Evolutionary conservation across 2,113 vertebrate genomes (phyloP), one percentile per base, ranked within the genome.

Genomic region (Caretta caretta): DNA sequence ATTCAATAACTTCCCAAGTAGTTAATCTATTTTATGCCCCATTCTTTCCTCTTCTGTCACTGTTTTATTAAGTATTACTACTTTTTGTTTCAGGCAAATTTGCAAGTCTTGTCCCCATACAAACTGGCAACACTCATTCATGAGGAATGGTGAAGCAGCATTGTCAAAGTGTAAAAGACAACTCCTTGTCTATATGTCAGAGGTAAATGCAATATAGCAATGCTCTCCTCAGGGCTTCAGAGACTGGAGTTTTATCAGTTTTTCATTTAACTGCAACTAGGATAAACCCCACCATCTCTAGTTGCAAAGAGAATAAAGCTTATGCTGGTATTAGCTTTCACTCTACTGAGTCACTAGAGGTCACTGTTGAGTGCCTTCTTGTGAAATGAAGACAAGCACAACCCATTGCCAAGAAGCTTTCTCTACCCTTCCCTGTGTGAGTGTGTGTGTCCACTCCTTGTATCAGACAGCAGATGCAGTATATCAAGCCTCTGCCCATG

Each of bases 341-440:
- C n/a, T 46, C 11, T 12, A 79, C 13, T 5, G 76, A 51, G 25
- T 96, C 96, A 89, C 96, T 97, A 97, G 97, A 94, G 96, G 96
- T 22, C 96, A 96, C 97, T 97, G 84, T 97, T 87, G 95, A 82
- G 93, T 94, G 97, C 25, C 29, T 95, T 29, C 59, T 46, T 46
- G 75, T 25, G 75, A 78, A 78, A 78, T 48, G 22, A 46, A 25
- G 75, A 48, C 7, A 51, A 90, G 81, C 0, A 1, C 29, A 89
- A 90, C 35, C 49, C 75, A 5, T 72, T n/a, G 56, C 24, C 49
- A 86, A 50, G 51, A 93, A 84, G 8, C 51, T 42, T 8, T 9
- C 24, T 49, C 42, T 57, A 29, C 59, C 62, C 48, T 48, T 24
- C 75, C 14, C 20, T 22, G 19, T 54, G 7, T 42, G 42, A 5